Base-by-base conservation (phyloP, 2,113 vertebrate genomes). In the Ellobius talpinus region DNA sequence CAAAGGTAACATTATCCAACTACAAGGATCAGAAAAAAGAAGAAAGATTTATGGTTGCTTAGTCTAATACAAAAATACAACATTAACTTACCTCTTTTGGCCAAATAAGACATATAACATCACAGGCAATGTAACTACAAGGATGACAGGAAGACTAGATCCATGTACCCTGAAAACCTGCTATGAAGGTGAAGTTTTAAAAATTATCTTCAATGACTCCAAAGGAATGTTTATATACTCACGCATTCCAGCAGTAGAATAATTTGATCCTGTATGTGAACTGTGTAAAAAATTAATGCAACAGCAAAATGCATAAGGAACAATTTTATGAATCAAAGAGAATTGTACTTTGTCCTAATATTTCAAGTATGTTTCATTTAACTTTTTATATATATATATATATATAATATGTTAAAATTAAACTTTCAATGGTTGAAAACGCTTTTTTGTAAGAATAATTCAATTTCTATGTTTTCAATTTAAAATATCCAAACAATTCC, bases 1-100 rank as follows among this genome's bases (percentile, higher is more conserved):
- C 68, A 88, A 95, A 92, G 92, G 97, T 87, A 97, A 72, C 10
- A 47, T 97, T 93, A 98, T 96, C 79, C 95, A 87, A 87, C 96
- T 97, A 85, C 93, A 91, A 73, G 76, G 72, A 81, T 0, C 97
- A 96, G 95, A 96, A 92, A 93, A 31, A 86, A 21, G 14, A 95
- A 72, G 11, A 42, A 74, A 70, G 79, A 33, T 23, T 19, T 50
- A 42, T 68, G 26, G 61, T 17, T 33, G 29, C 23, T 74, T 31
- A 88, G 65, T 23, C 4, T 79, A 50, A 29, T 61, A 47, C 90
- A 66, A 39, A 66, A 70, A 52, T 84, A 2, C 26, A 77, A 26
- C 68, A 92, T 86, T 66, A 0, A 13, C 45, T 73, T 89, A 68
- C 24, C 45, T 84, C 31, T 31, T 33, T 36, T 31, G 0, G 66